Conservation (phyloP, 2,797 vertebrate species). For the Falco peregrinus region DNA sequence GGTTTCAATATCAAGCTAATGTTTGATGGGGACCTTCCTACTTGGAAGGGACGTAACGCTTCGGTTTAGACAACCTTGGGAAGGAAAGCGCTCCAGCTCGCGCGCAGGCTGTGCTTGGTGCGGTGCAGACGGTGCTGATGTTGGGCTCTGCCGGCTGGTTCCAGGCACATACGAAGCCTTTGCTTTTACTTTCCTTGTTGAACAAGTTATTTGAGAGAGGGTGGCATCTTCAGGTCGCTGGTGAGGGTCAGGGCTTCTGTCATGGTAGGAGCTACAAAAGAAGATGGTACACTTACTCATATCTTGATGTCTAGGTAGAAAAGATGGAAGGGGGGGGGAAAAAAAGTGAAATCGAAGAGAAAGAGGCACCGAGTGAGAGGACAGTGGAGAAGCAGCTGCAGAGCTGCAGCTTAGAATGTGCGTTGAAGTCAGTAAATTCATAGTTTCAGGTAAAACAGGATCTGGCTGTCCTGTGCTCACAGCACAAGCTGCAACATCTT, state of each 20-base stretch:
- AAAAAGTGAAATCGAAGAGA: not conserved
- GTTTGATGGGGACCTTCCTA: not conserved
- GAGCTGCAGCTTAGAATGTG: not conserved
- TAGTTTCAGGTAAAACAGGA: not conserved
- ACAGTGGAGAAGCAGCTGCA: not conserved
- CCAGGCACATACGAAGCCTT: fast-evolving
- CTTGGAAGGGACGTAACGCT: not conserved
- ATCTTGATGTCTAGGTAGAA: not conserved
- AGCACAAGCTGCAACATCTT: not conserved
- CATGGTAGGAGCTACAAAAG: not conserved
- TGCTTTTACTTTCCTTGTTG: not conserved
- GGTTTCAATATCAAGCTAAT: not conserved
- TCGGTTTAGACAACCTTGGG: not conserved
- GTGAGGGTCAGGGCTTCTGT: not conserved
- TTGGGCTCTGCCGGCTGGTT: not conserved
- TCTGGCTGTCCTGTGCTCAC: not conserved
- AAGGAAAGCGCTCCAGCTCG: not conserved
- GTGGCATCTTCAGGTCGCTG: not conserved
- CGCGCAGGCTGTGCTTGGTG: not conserved
- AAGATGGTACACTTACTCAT: not conserved
- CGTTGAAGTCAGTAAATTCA: not conserved
- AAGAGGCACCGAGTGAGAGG: not conserved
- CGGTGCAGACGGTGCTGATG: not conserved
- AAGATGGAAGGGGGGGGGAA: not conserved
- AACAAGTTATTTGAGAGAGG: not conserved